Base-by-base conservation (phyloP, 2,888 invertebrate species). In the Plagodis dolabraria region DNA sequence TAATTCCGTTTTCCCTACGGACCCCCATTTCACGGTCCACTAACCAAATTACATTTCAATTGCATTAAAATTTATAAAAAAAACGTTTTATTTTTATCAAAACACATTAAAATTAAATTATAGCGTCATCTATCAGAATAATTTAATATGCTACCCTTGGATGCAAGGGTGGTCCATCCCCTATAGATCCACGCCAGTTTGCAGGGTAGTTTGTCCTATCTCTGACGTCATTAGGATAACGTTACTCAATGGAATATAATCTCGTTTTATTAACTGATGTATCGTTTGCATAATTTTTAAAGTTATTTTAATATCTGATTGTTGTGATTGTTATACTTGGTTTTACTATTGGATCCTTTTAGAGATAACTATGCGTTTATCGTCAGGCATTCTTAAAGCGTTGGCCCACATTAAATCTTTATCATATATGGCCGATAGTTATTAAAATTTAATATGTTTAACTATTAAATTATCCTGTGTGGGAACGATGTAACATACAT, bases 41-140 rank as follows among this genome's bases (percentile, higher is more conserved):
- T 63, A 68, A 65, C 63, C 64, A 74, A 74, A 78, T 80, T 72
- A 75, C 66, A 72, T 76, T 71, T 65, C 71, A 79, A 80, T 81
- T 74, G 72, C 73, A 66, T 65, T 67, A 70, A 74, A 67, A 57
- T 58, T 63, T 60, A 72, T 74, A 75, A 72, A 68, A 58, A 40
- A 73, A 74, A 78, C 70, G 63, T 63, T 71, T 74, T 71, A 76
- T 72, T 89, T 90, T 87, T 88, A 89, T 89, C 86, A 87, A 85
- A 90, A 87, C 88, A 89, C 88, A 90, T 90, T 88, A 90, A 89
- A 86, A 86, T 86, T 84, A 85, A 86, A 89, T 91, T 86, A 89
- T 83, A 82, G 82, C 77, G 82, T 80, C 80, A 89, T 92, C 89
- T 82, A 89, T 92, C 91, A 89, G 75, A 79, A 82, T 89, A 88